Base-by-base conservation (phyloP, 2,113 vertebrate genomes). In the Amphilophus citrinellus region DNA sequence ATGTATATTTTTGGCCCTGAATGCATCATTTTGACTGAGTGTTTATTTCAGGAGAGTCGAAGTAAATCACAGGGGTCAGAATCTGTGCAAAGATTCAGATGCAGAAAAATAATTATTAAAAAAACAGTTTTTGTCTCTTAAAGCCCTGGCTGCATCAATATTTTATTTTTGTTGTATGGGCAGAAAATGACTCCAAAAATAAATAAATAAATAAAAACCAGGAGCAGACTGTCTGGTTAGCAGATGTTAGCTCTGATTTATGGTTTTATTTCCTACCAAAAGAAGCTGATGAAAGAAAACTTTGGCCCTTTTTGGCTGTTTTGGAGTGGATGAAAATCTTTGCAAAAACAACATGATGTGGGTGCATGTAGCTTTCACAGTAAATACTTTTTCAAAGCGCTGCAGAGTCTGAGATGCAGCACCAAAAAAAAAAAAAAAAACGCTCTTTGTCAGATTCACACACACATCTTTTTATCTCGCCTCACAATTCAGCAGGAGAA, bases 351-450 rank as follows among this genome's bases (percentile, higher is more conserved):
- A 73, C 66, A 73, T 73, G 20, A 73, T 73, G 17, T 73, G 47
- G 27, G 32, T 30, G 47, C 47, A 53, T 73, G 47, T 53, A 73
- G 66, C 47, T 73, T 73, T 73, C 66, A 73, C 47, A 56, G 66
- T 5, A 32, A 73, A 73, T 73, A 73, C 24, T 17, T 14, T 73
- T 32, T 32, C 44, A 53, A 32, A 73, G 17, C 1, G 6, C 59
- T 0, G 0, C 59, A 61, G 59, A 61, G 27, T 61, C 47, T 53
- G 66, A 73, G 47, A 27, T 13, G 11, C 17, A 30, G 17, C 66
- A 73, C 20, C 47, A 53, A 73, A 73, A 73, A 73, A 24, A 24
- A 24, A 24, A 24, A 24, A 24, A 30, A 27, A 27, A 2, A 2
- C 32, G 8, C 66, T 53, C 27, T 73, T 73, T 73, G 17, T 56